phyloP scores from a whole-genome alignment of 2,888 invertebrate species.

The Peribatodes rhomboidaria region DNA sequence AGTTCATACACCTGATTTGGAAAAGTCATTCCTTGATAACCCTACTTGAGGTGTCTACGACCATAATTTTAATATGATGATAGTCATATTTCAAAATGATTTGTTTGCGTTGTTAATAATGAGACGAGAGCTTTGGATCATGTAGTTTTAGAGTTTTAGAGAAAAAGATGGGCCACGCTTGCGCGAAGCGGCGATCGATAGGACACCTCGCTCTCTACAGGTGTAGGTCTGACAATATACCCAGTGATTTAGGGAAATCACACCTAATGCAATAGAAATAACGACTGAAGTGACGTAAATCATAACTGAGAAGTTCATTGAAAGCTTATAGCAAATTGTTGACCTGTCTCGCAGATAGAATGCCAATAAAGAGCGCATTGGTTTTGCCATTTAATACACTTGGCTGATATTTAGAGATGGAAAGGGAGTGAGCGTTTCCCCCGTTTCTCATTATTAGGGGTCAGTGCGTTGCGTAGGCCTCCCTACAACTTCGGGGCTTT shows the following conservation, averaged over 20 bases:
- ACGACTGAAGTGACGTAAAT: slow-evolving; percentile 1
- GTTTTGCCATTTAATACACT: slow-evolving; percentile 36
- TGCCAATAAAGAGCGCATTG: slow-evolving; percentile 61
- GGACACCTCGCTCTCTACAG: slow-evolving; percentile 52
- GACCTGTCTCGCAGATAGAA: slow-evolving; percentile 50
- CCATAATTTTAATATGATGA: background rate
- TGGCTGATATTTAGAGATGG: slow-evolving; percentile 48
- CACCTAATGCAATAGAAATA: slow-evolving; percentile 33
- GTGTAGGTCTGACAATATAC: slow-evolving; percentile 38
- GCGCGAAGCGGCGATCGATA: slow-evolving; percentile 79
- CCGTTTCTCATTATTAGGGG: slow-evolving; percentile 44
- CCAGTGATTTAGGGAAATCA: slow-evolving; percentile 24
- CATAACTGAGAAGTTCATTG: slow-evolving; percentile 48
- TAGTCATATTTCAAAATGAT: slow-evolving; percentile 5
- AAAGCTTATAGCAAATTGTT: slow-evolving; percentile 61
- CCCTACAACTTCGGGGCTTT: slow-evolving; percentile 23
- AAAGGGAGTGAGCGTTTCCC: slow-evolving; percentile 38
- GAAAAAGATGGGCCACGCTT: slow-evolving; percentile 70
- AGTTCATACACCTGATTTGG: slow-evolving; percentile 60
- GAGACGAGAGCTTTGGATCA: background rate
- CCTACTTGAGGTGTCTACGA: background rate
- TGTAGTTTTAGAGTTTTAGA: slow-evolving; percentile 15
- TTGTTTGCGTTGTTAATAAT: background rate
- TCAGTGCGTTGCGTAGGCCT: slow-evolving; percentile 30
- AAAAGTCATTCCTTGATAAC: slow-evolving; percentile 13